These are phyloP conservation scores for Esperia sulphurella DNA, from an alignment of 2,888 invertebrate genomes.

Conservation along the genomic window DNA sequence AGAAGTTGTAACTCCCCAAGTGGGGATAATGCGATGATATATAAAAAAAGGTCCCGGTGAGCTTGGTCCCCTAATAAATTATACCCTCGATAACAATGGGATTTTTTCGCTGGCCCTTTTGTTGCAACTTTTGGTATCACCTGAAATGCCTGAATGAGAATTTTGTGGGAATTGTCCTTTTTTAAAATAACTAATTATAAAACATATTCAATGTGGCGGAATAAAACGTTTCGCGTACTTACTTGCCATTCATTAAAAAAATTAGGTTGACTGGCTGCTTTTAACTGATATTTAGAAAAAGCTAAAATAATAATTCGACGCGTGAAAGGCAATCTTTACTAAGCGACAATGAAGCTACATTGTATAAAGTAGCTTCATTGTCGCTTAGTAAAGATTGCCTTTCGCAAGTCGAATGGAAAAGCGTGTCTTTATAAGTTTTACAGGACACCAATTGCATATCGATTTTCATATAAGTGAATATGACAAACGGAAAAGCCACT, in stretches of 20 bases:
- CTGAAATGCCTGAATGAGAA: slow-evolving; percentile 52
- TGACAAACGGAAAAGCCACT: slow-evolving; percentile 58
- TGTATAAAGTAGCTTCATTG: no score
- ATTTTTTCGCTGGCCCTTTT: slow-evolving; percentile 71
- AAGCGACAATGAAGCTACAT: no score
- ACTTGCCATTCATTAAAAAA: no score
- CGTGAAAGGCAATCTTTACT: no score
- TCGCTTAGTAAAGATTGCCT: no score
- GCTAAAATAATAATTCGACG: no score
- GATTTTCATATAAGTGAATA: slow-evolving; percentile 19
- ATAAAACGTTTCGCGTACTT: background rate
- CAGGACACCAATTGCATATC: background rate
- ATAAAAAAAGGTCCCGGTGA: slow-evolving; percentile 77
- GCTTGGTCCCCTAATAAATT: slow-evolving; percentile 76
- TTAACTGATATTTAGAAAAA: no score
- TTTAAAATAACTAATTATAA: background rate
- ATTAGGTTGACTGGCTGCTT: no score
- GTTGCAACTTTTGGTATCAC: slow-evolving; percentile 79
- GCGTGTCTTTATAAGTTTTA: no score
- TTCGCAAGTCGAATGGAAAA: no score
- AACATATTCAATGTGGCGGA: background rate
- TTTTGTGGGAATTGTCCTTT: slow-evolving; percentile 5
- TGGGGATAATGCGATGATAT: slow-evolving; percentile 80
- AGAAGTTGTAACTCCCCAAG: slow-evolving; percentile 78
- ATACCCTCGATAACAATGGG: slow-evolving; percentile 80